Percentiles rank a stretch among this genome's conserved stretches.
These are phyloP conservation scores for Caenorhabditis macrosperma DNA, from an alignment of 2,888 invertebrate genomes.

Conservation along the genomic window DNA sequence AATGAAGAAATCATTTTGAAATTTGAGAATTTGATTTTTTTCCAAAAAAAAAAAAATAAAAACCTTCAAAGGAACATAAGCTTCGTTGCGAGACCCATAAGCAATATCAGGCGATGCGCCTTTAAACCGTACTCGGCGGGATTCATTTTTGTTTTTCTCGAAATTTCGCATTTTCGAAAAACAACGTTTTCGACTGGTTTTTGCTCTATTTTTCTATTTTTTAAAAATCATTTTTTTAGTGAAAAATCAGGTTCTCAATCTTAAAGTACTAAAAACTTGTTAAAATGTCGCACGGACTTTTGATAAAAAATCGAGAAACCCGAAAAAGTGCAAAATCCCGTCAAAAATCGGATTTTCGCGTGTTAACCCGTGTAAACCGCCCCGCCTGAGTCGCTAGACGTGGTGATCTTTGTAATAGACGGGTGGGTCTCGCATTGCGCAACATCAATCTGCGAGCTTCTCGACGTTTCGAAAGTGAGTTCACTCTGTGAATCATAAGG, in stretches of 20 bases:
- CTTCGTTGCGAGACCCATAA: conserved; percentile 9
- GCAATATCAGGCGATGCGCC: background rate
- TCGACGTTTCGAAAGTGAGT: background rate
- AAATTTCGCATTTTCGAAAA: background rate
- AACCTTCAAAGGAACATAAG: background rate
- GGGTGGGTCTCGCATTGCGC: no score
- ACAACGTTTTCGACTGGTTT: background rate
- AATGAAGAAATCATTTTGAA: background rate
- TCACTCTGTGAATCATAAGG: background rate
- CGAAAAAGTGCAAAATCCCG: no score
- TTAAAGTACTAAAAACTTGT: no score
- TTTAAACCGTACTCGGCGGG: conserved; percentile 9
- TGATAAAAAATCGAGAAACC: no score
- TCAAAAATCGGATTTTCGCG: no score
- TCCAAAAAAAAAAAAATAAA: no score
- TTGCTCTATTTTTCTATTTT: background rate
- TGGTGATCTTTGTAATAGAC: no score
- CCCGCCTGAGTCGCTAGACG: no score
- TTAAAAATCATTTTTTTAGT: background rate
- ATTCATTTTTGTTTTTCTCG: no score
- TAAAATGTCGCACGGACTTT: no score
- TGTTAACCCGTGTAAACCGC: no score
- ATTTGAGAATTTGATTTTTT: background rate
- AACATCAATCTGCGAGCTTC: background rate
- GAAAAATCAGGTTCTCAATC: background rate